Evolutionary conservation across 2,797 vertebrate species (phyloP).

Genomic region (Poeciliopsis gracilis): DNA sequence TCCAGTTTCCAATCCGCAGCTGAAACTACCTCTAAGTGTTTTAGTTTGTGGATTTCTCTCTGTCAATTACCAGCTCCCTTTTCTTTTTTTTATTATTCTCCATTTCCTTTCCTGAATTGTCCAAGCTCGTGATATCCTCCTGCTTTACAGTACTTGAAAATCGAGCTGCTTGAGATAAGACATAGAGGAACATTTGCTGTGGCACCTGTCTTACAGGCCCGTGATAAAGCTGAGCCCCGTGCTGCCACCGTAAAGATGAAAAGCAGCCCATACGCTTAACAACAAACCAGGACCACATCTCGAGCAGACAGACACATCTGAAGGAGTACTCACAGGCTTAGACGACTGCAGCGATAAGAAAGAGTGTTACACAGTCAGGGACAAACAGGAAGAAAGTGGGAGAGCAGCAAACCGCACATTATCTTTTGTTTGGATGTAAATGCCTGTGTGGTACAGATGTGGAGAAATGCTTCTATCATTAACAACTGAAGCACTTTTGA

Average conservation of each 20-base stretch:
- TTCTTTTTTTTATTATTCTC: slow-evolving; percentile 13
- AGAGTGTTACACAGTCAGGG: slow-evolving; percentile 61
- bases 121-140: slow-evolving; percentile 36
- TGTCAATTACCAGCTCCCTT: slow-evolving; percentile 28
- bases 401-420: slow-evolving; percentile 65
- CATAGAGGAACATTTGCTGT: slow-evolving; percentile 35
- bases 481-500: slow-evolving; percentile 81
- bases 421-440: slow-evolving; percentile 83
- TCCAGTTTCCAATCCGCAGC: slow-evolving; percentile 37
- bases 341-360: slow-evolving; percentile 60
- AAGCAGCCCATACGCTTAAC: slow-evolving; percentile 57
- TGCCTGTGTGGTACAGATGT: slow-evolving; percentile 76
- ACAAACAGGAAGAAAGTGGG: slow-evolving; percentile 72
- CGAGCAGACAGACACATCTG: slow-evolving; percentile 58
- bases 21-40: slow-evolving; percentile 33
- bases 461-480: slow-evolving; percentile 75
- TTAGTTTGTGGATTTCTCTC: slow-evolving; percentile 39
- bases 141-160: slow-evolving; percentile 55
- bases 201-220: slow-evolving; percentile 48
- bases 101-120: slow-evolving; percentile 34
- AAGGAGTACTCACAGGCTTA: slow-evolving; percentile 60
- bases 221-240: slow-evolving; percentile 51
- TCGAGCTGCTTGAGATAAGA: slow-evolving; percentile 53
- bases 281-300: slow-evolving; percentile 55
- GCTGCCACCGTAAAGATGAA: slow-evolving; percentile 61